Conservation (phyloP, 2,888 invertebrate species). For the Clivina fossor region DNA sequence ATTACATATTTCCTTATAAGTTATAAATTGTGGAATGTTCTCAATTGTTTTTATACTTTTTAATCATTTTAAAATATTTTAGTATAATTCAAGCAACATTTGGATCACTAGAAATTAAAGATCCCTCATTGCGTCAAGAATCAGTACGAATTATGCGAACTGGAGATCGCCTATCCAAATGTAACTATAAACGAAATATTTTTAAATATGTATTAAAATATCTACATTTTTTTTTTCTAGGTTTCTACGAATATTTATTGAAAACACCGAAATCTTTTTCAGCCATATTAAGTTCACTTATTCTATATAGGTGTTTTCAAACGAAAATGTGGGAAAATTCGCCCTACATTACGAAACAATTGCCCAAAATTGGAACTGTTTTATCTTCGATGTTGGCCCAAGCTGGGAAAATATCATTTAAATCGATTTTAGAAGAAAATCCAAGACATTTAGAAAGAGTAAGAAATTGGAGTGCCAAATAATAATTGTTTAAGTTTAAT, state of each 20-base stretch:
- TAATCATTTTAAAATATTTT: conserved; percentile 39
- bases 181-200: conserved; percentile 53
- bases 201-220: not conserved
- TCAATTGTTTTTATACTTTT: not conserved
- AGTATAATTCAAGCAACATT: conserved; percentile 76
- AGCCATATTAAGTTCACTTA: conserved; percentile 61
- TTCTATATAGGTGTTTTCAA: conserved; percentile 67
- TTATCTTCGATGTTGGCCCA: conserved; percentile 64
- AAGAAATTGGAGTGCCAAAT: conserved; percentile 33
- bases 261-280: conserved; percentile 53
- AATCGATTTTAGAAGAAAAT: conserved; percentile 64
- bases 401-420: conserved; percentile 68
- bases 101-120: conserved; percentile 67
- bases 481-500: too few relatives aligned
- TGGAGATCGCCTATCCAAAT: conserved; percentile 57
- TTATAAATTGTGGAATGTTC: too few relatives aligned
- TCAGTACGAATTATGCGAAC: conserved; percentile 67
- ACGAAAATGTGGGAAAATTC: conserved; percentile 78
- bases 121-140: conserved; percentile 71
- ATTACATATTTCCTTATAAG: too few relatives aligned
- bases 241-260: conserved; percentile 61
- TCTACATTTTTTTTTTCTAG: conserved; percentile 47
- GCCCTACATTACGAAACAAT: conserved; percentile 65
- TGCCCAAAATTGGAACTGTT: conserved; percentile 70
- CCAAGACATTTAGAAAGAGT: conserved; percentile 75